Conservation (phyloP, 2,113 vertebrate species). For the Plotosus lineatus region DNA sequence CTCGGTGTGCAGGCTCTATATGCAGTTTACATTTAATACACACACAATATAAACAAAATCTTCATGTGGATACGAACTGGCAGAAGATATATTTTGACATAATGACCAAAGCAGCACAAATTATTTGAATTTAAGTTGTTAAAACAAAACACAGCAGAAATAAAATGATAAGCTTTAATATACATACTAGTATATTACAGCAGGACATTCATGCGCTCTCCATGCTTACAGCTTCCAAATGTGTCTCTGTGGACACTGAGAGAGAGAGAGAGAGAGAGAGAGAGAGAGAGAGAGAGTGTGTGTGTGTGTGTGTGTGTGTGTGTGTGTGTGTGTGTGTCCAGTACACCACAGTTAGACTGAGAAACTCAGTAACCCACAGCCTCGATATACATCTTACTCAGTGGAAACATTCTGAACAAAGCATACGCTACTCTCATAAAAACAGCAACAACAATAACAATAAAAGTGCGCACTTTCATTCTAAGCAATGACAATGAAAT, state of each 20-base stretch:
- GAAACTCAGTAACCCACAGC: conserved; percentile 20
- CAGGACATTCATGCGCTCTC: conserved; percentile 56
- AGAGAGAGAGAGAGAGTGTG: conserved; percentile 31
- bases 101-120: neutral
- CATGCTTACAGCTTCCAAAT: conserved; percentile 63
- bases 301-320: conserved; percentile 24
- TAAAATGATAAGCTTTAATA: conserved; percentile 23
- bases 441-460: no score
- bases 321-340: conserved; percentile 4
- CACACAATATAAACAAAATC: neutral
- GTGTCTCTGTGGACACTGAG: conserved; percentile 50
- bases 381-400: no score
- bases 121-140: neutral
- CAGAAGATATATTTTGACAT: no score
- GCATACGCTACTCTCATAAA: no score
- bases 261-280: conserved; percentile 38
- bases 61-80: neutral
- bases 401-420: no score
- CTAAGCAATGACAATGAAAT: no score
- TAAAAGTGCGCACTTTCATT: no score
- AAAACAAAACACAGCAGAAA: neutral
- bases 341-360: conserved; percentile 25
- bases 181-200: conserved; percentile 52
- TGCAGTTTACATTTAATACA: neutral
- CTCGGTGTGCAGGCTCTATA: neutral